Evolutionary conservation across 1,140 invertebrate species (phyloP).

Genomic region (Wasmannia auropunctata): DNA sequence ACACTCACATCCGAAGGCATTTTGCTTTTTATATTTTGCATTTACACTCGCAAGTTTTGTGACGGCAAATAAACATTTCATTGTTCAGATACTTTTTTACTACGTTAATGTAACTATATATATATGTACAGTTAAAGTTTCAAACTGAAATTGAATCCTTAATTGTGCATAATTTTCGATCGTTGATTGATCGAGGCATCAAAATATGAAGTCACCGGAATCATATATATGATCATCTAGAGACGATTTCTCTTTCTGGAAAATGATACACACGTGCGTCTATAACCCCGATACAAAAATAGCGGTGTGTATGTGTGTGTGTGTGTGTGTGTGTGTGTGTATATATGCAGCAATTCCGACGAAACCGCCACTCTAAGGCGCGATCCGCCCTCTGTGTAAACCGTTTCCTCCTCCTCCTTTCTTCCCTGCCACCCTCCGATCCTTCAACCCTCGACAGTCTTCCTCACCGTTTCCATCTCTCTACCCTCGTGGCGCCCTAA

Average conservation of each 20-base stretch:
- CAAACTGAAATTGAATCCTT: neutral
- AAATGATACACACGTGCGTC: neutral
- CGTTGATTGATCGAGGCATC: neutral
- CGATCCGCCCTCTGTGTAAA: constrained; percentile 74
- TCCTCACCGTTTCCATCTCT: constrained; percentile 57
- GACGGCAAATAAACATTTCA: no score
- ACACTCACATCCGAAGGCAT: neutral
- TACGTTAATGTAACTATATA: neutral
- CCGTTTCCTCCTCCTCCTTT: constrained; percentile 64
- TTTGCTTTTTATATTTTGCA: neutral
- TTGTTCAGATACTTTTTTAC: neutral
- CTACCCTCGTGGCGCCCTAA: constrained; percentile 66
- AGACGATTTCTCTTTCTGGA: neutral
- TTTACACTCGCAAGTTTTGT: neutral
- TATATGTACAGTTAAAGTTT: neutral
- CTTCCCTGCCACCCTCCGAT: constrained; percentile 25
- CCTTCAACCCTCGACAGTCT: constrained; percentile 59
- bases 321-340: no score
- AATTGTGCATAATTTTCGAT: neutral
- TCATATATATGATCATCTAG: neutral
- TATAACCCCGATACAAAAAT: constrained; percentile 6
- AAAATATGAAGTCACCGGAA: neutral
- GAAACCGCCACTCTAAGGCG: constrained; percentile 26
- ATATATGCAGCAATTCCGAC: constrained; percentile 8
- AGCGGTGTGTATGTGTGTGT: constrained; percentile 5